Conservation (phyloP, 1,140 invertebrate species). For the Leptopilina clavipes region DNA sequence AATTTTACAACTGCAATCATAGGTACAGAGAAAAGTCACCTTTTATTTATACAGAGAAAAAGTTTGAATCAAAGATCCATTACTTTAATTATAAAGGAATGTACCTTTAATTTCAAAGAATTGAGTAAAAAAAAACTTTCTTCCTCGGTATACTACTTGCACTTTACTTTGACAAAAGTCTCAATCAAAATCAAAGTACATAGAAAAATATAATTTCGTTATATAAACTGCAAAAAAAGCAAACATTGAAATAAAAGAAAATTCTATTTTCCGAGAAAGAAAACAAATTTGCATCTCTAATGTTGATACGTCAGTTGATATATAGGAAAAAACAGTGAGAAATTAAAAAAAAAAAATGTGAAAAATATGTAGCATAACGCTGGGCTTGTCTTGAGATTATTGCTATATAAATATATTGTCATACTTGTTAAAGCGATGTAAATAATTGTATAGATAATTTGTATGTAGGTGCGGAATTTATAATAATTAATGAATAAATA, state of each 20-base stretch:
- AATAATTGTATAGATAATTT: conserved; percentile 73
- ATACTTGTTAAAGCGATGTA: conserved; percentile 60
- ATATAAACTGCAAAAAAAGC: not conserved
- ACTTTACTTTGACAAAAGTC: not conserved
- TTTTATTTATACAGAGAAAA: conserved; percentile 1
- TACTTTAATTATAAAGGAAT: conserved; percentile 8
- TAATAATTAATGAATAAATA: conserved; percentile 2
- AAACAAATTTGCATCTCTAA: not conserved
- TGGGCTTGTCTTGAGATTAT: conserved; percentile 28
- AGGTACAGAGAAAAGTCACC: not conserved
- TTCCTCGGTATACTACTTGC: not conserved
- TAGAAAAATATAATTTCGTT: not conserved
- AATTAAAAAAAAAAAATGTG: not conserved
- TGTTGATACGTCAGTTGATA: not conserved
- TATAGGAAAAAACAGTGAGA: not conserved
- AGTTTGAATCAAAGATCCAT: conserved; percentile 15
- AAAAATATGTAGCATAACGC: conserved; percentile 3
- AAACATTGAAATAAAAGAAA: not conserved
- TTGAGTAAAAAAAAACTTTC: not conserved
- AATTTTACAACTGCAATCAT: not conserved
- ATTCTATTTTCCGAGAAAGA: not conserved
- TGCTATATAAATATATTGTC: conserved; percentile 22
- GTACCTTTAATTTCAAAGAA: not conserved
- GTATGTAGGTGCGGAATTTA: conserved; percentile 50
- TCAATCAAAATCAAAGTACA: conserved; percentile 11